Evolutionary conservation across 1,140 invertebrate genomes (phyloP).

Genomic region (Bombyx mandarina): DNA sequence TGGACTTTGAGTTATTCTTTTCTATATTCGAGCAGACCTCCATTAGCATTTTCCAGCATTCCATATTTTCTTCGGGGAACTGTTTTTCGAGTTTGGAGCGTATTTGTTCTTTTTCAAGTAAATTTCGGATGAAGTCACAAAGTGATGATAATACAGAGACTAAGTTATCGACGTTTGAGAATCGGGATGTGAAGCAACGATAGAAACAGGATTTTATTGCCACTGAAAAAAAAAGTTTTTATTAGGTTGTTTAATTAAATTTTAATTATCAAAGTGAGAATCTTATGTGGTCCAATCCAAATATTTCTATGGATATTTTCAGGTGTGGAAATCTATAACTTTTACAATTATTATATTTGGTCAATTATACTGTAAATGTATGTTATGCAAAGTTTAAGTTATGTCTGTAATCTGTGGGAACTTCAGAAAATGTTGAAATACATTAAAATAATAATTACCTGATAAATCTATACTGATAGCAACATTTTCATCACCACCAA

Average conservation of each 20-base stretch:
- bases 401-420: too few relatives aligned
- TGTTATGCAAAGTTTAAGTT: too few relatives aligned
- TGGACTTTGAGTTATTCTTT: conserved; percentile 47
- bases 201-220: conserved; percentile 75
- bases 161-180: conserved; percentile 74
- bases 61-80: conserved; percentile 69
- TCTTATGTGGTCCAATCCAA: too few relatives aligned
- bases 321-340: too few relatives aligned
- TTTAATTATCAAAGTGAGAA: too few relatives aligned
- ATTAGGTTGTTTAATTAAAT: neutral
- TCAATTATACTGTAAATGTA: too few relatives aligned
- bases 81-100: conserved; percentile 62
- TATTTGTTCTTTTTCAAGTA: conserved; percentile 63
- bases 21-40: conserved; percentile 61
- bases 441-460: conserved; percentile 46
- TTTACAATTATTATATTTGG: too few relatives aligned
- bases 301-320: too few relatives aligned
- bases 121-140: conserved; percentile 68
- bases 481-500: conserved; percentile 61
- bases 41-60: conserved; percentile 75
- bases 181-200: conserved; percentile 74
- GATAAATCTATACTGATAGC: conserved; percentile 71
- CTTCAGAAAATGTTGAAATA: neutral
- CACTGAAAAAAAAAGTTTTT: conserved; percentile 47
- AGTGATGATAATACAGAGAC: conserved; percentile 72